Conservation (phyloP, 2,113 vertebrate genomes). For the Pseudorectes ferrugineus region DNA sequence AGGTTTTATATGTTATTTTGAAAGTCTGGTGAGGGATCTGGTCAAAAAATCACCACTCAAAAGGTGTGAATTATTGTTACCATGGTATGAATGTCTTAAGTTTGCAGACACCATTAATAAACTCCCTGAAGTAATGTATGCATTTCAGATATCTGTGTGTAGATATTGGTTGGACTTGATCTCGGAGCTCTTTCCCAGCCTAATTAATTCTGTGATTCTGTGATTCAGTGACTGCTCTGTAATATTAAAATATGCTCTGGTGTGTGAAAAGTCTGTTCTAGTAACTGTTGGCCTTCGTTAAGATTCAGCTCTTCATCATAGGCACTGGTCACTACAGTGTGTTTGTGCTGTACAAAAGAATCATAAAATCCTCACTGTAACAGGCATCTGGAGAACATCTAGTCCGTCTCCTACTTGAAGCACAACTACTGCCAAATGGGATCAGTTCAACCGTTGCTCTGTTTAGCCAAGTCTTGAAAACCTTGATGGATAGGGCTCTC, state of each 20-base stretch:
- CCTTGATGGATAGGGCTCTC: background rate
- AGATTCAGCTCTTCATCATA: background rate
- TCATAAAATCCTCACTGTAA: background rate
- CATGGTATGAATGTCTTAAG: background rate
- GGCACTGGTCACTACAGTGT: background rate
- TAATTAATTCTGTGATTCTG: background rate
- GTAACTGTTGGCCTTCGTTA: background rate
- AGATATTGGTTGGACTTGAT: background rate
- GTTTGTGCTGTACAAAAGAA: background rate
- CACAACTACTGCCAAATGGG: background rate
- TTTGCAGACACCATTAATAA: background rate
- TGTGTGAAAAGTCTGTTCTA: background rate
- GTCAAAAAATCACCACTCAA: background rate
- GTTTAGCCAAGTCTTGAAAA: background rate
- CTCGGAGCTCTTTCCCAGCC: background rate
- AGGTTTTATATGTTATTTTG: background rate
- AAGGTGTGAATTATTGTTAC: background rate
- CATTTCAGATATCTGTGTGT: background rate
- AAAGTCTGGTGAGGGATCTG: background rate
- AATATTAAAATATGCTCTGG: background rate
- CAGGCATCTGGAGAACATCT: background rate
- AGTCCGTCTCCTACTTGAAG: background rate
- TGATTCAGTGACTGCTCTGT: background rate
- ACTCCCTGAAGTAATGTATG: background rate
- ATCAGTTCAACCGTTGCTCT: background rate